Evolutionary conservation across 2,888 invertebrate species (phyloP).

Genomic region (Chrysodeixis includens): DNA sequence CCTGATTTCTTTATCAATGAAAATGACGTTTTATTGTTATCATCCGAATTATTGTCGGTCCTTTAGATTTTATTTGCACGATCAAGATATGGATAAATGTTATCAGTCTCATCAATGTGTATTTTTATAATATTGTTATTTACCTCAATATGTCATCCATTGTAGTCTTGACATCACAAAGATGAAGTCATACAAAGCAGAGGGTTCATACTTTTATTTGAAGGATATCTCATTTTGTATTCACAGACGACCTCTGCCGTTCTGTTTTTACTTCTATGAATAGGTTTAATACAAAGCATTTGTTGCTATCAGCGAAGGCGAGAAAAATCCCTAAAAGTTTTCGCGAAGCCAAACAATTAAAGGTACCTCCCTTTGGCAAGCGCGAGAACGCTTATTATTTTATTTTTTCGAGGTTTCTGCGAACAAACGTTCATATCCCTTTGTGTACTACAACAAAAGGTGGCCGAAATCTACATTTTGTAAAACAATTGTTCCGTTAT

Average conservation of each 20-base stretch:
- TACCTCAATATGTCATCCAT: not conserved
- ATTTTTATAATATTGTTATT: not conserved
- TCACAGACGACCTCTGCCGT: not conserved
- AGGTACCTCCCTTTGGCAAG: not conserved
- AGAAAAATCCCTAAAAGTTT: not conserved
- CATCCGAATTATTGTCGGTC: not conserved
- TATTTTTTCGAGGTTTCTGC: conserved; percentile 28
- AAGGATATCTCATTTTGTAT: not conserved
- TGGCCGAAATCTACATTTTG: conserved; percentile 22
- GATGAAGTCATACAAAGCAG: too few relatives aligned
- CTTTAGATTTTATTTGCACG: not conserved
- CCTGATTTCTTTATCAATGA: conserved; percentile 3
- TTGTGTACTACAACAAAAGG: conserved; percentile 44
- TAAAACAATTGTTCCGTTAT: conserved; percentile 40
- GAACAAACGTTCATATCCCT: conserved; percentile 40
- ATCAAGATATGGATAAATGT: not conserved
- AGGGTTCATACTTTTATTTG: too few relatives aligned
- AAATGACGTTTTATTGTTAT: not conserved
- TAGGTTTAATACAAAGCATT: not conserved
- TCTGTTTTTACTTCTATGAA: not conserved
- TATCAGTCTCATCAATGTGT: not conserved
- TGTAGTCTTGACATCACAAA: too few relatives aligned
- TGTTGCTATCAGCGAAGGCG: not conserved
- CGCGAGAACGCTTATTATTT: conserved; percentile 10
- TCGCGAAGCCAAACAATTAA: conserved; percentile 2